phyloP scores from a whole-genome alignment of 2,797 vertebrate species.

The Anisognathus igniventris region DNA sequence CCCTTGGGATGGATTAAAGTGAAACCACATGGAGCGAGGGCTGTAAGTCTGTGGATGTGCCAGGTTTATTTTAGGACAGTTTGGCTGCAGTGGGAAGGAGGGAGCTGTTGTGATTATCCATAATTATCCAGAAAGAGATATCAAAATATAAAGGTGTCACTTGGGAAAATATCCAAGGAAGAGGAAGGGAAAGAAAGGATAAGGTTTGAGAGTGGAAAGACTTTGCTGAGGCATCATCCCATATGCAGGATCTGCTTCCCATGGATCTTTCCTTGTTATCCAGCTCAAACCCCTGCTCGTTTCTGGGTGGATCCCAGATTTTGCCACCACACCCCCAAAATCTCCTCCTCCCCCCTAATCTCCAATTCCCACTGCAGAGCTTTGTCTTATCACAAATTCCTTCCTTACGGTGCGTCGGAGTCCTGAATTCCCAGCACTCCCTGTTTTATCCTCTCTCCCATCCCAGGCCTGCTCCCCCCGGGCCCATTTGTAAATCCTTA shows the following conservation, averaged over 20 bases:
- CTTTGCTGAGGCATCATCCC: not conserved
- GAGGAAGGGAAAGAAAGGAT: not conserved
- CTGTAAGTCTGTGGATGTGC: not conserved
- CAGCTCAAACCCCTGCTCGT: not conserved
- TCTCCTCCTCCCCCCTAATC: not conserved
- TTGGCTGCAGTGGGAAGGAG: not conserved
- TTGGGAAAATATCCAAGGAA: not conserved
- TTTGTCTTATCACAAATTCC: not conserved
- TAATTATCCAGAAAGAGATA: not conserved
- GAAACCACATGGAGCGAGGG: not conserved
- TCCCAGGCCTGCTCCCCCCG: not conserved
- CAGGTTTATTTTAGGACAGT: not conserved
- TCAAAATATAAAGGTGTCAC: not conserved
- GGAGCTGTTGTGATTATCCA: not conserved
- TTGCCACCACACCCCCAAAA: not conserved
- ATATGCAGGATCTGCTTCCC: not conserved
- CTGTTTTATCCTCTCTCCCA: not conserved
- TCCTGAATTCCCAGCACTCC: not conserved
- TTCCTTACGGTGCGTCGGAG: not conserved
- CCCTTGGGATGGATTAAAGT: not conserved
- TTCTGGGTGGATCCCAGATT: not conserved
- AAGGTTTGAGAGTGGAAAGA: not conserved
- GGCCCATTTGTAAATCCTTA: slow-evolving; percentile 71
- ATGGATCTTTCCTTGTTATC: not conserved
- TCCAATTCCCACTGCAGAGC: not conserved